phyloP scores from a whole-genome alignment of 2,888 invertebrate genomes.

The Caenorhabditis becei region DNA sequence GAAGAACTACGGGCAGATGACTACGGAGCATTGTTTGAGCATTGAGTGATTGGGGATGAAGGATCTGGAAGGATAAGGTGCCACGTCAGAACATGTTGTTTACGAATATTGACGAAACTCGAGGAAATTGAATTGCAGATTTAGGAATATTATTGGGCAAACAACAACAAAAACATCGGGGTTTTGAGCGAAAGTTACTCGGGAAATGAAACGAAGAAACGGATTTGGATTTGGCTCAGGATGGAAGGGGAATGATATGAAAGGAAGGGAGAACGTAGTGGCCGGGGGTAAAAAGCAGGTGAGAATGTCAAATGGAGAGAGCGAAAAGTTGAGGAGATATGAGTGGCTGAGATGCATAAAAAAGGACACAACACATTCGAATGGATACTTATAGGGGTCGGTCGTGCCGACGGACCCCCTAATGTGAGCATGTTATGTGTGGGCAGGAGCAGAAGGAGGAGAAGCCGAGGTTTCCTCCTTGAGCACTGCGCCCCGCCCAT shows the following conservation, averaged over 20 bases:
- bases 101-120: not conserved
- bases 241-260: slow-evolving; percentile 15
- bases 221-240: not conserved
- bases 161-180: slow-evolving; percentile 29
- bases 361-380: slow-evolving; percentile 45
- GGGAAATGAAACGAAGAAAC: not conserved
- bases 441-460: slow-evolving; percentile 21
- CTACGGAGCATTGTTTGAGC: slow-evolving; percentile 39
- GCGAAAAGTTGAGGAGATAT: slow-evolving; percentile 39
- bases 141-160: not conserved
- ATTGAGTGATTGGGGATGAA: slow-evolving; percentile 6
- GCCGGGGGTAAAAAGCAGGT: slow-evolving; percentile 27
- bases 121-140: slow-evolving; percentile 42
- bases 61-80: slow-evolving; percentile 18
- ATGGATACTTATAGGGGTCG: slow-evolving; percentile 55
- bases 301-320: slow-evolving; percentile 28
- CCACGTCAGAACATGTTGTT: not conserved
- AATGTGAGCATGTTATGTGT: slow-evolving; percentile 56
- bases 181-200: not conserved
- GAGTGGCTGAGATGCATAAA: slow-evolving; percentile 33
- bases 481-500: slow-evolving; percentile 30
- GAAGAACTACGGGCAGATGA: slow-evolving; percentile 9
- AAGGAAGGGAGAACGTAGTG: not conserved
- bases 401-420: slow-evolving; percentile 22
- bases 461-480: slow-evolving; percentile 47